A percentile compares a stretch with the other conserved stretches of the same genome.
These are phyloP conservation scores for Thamnophis elegans DNA, from an alignment of 2,797 vertebrate species.

Conservation along the genomic window DNA sequence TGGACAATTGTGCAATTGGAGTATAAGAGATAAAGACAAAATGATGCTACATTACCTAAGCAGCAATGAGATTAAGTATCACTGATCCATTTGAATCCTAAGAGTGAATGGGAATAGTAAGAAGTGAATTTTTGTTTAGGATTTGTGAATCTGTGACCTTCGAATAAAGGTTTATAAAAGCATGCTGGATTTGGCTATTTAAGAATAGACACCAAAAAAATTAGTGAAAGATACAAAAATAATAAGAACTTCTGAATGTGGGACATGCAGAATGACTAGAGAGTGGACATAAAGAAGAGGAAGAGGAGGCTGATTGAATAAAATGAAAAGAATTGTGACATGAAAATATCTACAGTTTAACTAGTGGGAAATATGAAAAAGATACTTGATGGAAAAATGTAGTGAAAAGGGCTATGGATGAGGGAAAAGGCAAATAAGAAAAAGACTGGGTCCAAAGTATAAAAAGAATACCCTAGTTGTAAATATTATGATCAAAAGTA, in stretches of 20 bases:
- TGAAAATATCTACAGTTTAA: background rate
- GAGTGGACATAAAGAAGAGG: background rate
- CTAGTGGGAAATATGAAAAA: background rate
- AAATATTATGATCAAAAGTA: background rate
- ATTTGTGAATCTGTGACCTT: background rate
- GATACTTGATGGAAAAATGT: background rate
- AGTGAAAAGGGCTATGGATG: background rate
- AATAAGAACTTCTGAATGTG: background rate
- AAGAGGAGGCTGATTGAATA: background rate
- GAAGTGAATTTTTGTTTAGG: background rate
- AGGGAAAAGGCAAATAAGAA: background rate
- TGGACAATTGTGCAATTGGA: background rate
- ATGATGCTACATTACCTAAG: background rate
- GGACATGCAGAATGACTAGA: background rate
- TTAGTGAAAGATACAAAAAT: background rate
- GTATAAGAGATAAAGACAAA: background rate
- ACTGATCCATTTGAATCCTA: background rate
- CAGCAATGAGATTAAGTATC: background rate
- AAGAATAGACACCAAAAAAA: background rate
- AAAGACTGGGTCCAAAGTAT: background rate
- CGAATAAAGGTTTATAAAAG: background rate
- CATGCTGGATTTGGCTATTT: background rate
- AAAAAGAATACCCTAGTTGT: background rate
- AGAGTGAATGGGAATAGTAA: background rate
- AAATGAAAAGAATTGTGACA: background rate